phyloP scores from a whole-genome alignment of 2,797 vertebrate genomes.

The Ctenopoma multispine region DNA sequence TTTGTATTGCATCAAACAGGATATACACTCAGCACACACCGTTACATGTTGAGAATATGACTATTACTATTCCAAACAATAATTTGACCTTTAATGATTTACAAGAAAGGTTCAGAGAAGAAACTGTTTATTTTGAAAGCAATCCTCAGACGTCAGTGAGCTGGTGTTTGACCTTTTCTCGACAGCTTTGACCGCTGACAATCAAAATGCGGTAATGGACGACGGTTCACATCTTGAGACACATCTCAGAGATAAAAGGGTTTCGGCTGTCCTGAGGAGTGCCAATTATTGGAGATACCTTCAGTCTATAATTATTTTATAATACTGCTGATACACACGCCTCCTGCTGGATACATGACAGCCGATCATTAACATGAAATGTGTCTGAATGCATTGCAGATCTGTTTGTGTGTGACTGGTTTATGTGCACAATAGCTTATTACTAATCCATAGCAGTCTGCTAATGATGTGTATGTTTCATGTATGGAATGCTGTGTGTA shows the following conservation, averaged over 20 bases:
- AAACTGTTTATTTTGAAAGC: slow-evolving; percentile 50
- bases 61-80: neutral
- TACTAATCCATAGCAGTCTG: slow-evolving; percentile 22
- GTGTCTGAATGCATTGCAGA: slow-evolving; percentile 10
- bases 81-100: slow-evolving; percentile 32
- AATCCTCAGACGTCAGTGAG: slow-evolving; percentile 13
- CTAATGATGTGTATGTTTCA: slow-evolving; percentile 11
- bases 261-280: slow-evolving; percentile 43
- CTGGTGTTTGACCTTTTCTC: slow-evolving; percentile 62
- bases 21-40: neutral
- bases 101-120: slow-evolving; percentile 20
- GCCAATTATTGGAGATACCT: slow-evolving; percentile 70
- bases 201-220: slow-evolving; percentile 57
- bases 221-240: slow-evolving; percentile 50
- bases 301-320: slow-evolving; percentile 58
- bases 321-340: slow-evolving; percentile 36
- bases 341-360: slow-evolving; percentile 48
- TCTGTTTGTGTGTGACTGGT: slow-evolving; percentile 1
- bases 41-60: neutral
- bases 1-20: slow-evolving; percentile 8
- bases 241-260: slow-evolving; percentile 65
- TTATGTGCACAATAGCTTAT: slow-evolving; percentile 13
- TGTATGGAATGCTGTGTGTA: neutral
- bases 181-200: slow-evolving; percentile 67
- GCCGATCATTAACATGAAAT: slow-evolving; percentile 49